Evolutionary conservation across 2,797 vertebrate genomes (phyloP).

Genomic region (Neosilurus hyrtlii): DNA sequence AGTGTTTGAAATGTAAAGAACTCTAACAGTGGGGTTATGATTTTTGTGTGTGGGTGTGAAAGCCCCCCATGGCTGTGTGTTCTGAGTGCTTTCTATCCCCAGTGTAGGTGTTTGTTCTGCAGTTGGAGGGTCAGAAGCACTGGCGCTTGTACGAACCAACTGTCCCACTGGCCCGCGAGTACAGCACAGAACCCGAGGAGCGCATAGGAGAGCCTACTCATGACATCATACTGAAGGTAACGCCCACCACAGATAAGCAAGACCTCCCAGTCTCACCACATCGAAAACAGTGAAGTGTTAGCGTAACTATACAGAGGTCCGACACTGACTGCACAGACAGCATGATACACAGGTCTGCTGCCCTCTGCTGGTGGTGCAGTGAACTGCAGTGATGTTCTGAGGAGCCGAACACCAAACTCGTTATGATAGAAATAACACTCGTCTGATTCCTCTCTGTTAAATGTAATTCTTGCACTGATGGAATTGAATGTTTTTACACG

Average conservation of each 20-base stretch:
- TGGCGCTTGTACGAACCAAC: constrained; percentile 86
- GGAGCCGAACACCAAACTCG: neutral
- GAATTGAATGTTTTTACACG: neutral
- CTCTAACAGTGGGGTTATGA: too few relatives aligned
- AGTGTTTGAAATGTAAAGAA: too few relatives aligned
- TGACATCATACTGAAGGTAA: constrained; percentile 83
- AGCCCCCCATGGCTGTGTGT: neutral
- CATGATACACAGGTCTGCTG: neutral
- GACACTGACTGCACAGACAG: neutral
- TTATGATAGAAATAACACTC: neutral
- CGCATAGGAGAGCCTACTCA: constrained; percentile 80
- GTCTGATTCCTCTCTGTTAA: neutral
- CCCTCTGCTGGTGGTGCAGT: neutral
- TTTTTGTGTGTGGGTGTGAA: neutral
- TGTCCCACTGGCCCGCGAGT: constrained; percentile 80
- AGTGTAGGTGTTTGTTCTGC: constrained; percentile 85
- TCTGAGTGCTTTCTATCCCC: neutral
- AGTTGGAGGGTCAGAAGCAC: constrained; percentile 88
- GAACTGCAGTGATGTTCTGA: constrained; percentile 6
- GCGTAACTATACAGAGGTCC: too few relatives aligned
- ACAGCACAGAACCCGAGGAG: constrained; percentile 77
- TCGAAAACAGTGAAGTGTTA: too few relatives aligned
- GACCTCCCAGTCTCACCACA: too few relatives aligned
- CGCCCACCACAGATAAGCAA: too few relatives aligned
- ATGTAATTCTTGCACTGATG: neutral